Percentiles rank a stretch among this genome's conserved stretches.
phyloP scores from a whole-genome alignment of 1,140 invertebrate genomes.

The Gyrodactylus salaris region DNA sequence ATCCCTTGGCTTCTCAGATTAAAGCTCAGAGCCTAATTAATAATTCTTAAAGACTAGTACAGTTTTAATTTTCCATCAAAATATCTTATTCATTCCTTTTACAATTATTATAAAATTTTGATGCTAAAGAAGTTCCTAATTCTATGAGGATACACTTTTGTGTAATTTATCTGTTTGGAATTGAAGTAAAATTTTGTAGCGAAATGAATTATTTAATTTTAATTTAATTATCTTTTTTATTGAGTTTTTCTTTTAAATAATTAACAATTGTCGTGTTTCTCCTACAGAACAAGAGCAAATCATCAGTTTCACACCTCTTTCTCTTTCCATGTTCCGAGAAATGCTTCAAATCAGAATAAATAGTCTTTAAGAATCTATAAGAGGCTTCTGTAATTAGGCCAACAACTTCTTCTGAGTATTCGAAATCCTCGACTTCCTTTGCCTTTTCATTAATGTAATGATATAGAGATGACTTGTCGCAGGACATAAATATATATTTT shows the following conservation, averaged over 20 bases:
- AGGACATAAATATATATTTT: not conserved
- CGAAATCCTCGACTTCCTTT: not conserved
- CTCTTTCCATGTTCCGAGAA: not conserved
- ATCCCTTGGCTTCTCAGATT: not conserved
- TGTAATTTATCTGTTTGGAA: no score
- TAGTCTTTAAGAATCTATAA: not conserved
- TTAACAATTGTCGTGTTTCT: not conserved
- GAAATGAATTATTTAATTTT: no score
- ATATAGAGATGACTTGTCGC: not conserved
- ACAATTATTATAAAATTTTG: no score
- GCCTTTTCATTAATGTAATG: not conserved
- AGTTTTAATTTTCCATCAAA: no score
- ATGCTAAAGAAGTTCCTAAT: no score
- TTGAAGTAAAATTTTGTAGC: no score
- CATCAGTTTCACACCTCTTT: not conserved
- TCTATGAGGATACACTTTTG: no score
- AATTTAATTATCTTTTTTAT: no score
- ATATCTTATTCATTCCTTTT: no score
- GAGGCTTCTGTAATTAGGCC: not conserved
- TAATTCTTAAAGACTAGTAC: no score
- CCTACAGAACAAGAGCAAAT: not conserved
- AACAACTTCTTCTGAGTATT: not conserved
- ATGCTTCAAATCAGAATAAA: not conserved
- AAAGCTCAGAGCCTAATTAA: not conserved
- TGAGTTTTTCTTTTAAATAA: not conserved